Evolutionary conservation across 1,140 invertebrate species (phyloP).

Genomic region (Onthophagus taurus): DNA sequence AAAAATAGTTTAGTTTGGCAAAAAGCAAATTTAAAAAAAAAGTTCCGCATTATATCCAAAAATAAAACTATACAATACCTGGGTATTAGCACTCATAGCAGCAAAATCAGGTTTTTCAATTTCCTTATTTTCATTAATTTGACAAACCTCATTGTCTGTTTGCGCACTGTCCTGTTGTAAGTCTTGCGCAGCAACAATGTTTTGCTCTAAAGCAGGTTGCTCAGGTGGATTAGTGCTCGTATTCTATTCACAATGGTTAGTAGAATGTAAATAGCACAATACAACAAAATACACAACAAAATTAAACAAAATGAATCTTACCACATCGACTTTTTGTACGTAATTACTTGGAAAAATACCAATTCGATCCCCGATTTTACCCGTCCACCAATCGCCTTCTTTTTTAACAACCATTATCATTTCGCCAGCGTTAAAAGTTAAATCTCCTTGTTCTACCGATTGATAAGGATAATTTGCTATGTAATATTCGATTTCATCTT

Average conservation of each 20-base stretch:
- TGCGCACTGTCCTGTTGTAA: constrained; percentile 20
- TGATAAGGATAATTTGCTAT: constrained; percentile 76
- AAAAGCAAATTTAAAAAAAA: no score
- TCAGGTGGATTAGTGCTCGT: constrained; percentile 15
- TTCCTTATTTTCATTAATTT: constrained; percentile 39
- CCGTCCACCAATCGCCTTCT: constrained; percentile 98
- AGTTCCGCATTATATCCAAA: no score
- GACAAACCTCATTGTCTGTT: constrained; percentile 35
- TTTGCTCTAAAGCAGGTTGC: constrained; percentile 1
- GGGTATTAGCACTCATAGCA: constrained; percentile 40
- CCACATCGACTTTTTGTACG: constrained; percentile 57
- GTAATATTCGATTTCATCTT: constrained; percentile 61
- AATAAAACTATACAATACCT: constrained; percentile 41
- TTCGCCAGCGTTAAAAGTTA: constrained; percentile 87
- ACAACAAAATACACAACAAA: constrained; percentile 2
- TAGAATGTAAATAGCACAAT: constrained; percentile 13
- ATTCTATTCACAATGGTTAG: constrained; percentile 16
- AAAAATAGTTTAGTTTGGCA: no score
- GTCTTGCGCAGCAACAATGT: neutral
- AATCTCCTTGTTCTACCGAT: constrained; percentile 82
- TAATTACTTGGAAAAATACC: constrained; percentile 97
- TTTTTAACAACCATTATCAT: constrained; percentile 76
- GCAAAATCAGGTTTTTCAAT: constrained; percentile 38
- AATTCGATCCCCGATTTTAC: constrained; percentile 55
- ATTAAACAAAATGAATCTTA: constrained; percentile 22